These are phyloP conservation scores for Crotalus horridus DNA, from an alignment of 2,113 vertebrate genomes.

Conservation along the genomic window DNA sequence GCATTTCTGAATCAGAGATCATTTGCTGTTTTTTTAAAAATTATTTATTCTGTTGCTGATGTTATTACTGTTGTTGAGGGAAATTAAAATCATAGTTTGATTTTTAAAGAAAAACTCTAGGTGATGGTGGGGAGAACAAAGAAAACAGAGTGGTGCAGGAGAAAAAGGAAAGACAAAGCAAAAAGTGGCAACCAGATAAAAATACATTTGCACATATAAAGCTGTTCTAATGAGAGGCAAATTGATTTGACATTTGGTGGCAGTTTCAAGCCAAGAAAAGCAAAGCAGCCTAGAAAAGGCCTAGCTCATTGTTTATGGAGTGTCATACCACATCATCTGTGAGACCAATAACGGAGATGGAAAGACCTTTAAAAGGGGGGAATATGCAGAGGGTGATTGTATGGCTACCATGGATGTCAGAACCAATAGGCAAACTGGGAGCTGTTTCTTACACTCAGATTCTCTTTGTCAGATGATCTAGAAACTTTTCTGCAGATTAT, in stretches of 20 bases:
- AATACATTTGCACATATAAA: constrained; percentile 87
- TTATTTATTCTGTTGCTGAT: not conserved
- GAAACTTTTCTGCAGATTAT: constrained; percentile 72
- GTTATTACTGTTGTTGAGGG: not conserved
- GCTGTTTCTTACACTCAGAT: constrained; percentile 82
- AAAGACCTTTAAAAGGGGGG: constrained; percentile 86
- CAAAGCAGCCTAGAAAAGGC: constrained; percentile 83
- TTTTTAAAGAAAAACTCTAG: constrained; percentile 78
- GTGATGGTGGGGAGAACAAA: constrained; percentile 33
- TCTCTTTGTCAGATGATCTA: constrained; percentile 68
- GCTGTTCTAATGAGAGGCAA: constrained; percentile 89
- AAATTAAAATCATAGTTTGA: constrained; percentile 74
- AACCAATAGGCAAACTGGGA: constrained; percentile 82
- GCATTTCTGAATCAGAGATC: constrained; percentile 62
- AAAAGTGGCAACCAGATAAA: constrained; percentile 77
- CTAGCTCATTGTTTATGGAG: constrained; percentile 94
- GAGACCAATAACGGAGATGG: constrained; percentile 86
- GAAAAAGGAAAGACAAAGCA: constrained; percentile 56
- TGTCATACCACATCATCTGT: constrained; percentile 95
- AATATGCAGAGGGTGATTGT: constrained; percentile 75
- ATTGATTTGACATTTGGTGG: constrained; percentile 90
- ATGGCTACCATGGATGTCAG: constrained; percentile 83
- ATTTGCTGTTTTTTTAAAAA: no score
- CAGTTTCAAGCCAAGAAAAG: constrained; percentile 86
- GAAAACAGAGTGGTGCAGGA: constrained; percentile 47